Evolutionary conservation across 2,797 vertebrate genomes (phyloP), one percentile per base, ranked within the genome.

Genomic region (Nannoperca australis): DNA sequence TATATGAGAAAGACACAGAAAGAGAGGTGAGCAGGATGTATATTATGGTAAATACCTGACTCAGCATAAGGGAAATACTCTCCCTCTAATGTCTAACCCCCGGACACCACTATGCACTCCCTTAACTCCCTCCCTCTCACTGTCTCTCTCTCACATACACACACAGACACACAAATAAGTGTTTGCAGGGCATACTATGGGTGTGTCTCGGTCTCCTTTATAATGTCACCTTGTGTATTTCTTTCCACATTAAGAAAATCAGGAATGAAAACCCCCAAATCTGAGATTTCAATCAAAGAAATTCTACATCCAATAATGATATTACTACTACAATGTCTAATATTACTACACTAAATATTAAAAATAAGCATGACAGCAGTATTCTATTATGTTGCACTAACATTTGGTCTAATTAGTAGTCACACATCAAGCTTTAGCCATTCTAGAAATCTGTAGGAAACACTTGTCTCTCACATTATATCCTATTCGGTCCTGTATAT

Each of bases 61-160:
- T 90, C 89, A 91, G 89, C 89, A 90, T 76, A 63, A 76, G 76
- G 75, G 83, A 91, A 91, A 90, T 85, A 84, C 80, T 87, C 70
- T 78, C 67, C 79, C 82, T 83, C 63, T 90, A 84, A 88, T 86
- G 85, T 85, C 78, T 72, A 76, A 88, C 72, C 83, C 72, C 32
- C 24, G 3, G 47, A 80, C 73, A 80, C 76, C 64, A 63, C 62
- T 54, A 72, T 73, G 45, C 82, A 73, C 75, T 66, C 53, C 63
- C 44, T 62, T 62, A 70, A 73, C 80, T 82, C 68, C 18, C 59
- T 76, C 40, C 10, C 44, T 58, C 45, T 42, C 20, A 11, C 56
- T 24, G 14, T 51, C 9, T 63, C n/a, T 27, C 51, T 22, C 63
- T 47, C 51, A 3, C 22, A 22, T 59, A 18, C 18, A 54, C 13